These are phyloP conservation scores for Phaetusa simplex DNA, from an alignment of 2,113 vertebrate genomes.

Conservation along the genomic window DNA sequence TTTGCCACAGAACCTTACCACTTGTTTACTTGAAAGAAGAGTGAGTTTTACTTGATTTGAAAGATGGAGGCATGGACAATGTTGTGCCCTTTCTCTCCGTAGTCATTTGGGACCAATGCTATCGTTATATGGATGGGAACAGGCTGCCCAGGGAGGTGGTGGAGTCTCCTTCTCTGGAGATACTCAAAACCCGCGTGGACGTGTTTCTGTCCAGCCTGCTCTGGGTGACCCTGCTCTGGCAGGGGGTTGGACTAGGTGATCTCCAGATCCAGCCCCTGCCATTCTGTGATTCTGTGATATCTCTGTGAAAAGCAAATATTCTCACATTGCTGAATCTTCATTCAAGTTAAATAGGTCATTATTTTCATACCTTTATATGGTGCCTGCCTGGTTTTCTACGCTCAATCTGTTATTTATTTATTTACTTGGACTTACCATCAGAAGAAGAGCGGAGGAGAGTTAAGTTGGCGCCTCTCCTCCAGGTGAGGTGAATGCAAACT, in stretches of 20 bases:
- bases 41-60: not conserved
- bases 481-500: not conserved
- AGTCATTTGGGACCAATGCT: not conserved
- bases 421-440: not conserved
- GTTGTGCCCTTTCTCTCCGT: not conserved
- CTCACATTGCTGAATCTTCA: not conserved
- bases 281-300: not conserved
- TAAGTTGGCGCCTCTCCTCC: not conserved
- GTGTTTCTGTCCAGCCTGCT: not conserved
- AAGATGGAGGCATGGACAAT: accelerated
- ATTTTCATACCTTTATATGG: not conserved
- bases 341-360: not conserved
- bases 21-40: not conserved
- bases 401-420: not conserved
- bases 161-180: not conserved
- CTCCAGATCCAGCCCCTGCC: not conserved
- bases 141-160: not conserved
- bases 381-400: not conserved
- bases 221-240: not conserved
- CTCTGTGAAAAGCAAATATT: not conserved
- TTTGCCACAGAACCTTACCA: not conserved
- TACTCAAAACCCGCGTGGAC: not conserved
- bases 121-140: not conserved
- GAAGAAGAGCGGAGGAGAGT: not conserved
- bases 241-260: not conserved